A percentile compares a stretch with the other conserved stretches of the same genome.
Conservation (phyloP, 2,113 vertebrate genomes). For the Tinamus guttatus region DNA sequence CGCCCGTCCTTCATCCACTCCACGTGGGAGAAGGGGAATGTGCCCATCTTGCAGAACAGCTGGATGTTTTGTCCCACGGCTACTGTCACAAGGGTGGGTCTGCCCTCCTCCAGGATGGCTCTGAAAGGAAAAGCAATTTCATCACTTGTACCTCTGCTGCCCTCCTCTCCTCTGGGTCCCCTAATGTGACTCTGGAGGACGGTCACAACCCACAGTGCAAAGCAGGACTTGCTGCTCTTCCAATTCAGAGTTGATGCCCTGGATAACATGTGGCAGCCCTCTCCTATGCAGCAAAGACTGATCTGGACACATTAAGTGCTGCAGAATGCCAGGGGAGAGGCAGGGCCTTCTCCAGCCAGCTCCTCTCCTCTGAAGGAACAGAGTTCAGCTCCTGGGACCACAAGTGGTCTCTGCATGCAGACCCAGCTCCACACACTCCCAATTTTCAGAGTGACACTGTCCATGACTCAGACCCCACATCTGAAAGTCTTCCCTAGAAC, state of each 20-base stretch:
- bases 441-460: not conserved
- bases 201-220: not conserved
- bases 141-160: not conserved
- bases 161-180: not conserved
- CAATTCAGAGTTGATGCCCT: not conserved
- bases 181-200: not conserved
- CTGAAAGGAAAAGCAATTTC: slow-evolving; percentile 55
- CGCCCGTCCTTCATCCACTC: slow-evolving; percentile 88
- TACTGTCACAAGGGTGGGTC: slow-evolving; percentile 83
- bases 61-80: slow-evolving; percentile 83
- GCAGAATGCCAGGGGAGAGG: not conserved
- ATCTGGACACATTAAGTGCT: not conserved
- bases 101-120: slow-evolving; percentile 80
- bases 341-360: not conserved
- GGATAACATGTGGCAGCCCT: not conserved
- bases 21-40: slow-evolving; percentile 73
- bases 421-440: not conserved
- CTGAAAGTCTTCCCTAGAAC: not conserved
- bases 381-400: not conserved
- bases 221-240: not conserved
- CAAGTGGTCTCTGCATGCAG: not conserved
- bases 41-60: slow-evolving; percentile 83
- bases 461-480: not conserved
- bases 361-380: not conserved
- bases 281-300: not conserved